A percentile compares a stretch with the other conserved stretches of the same genome.
phyloP scores from a whole-genome alignment of 2,113 vertebrate genomes.

The Leuciscus idus region DNA sequence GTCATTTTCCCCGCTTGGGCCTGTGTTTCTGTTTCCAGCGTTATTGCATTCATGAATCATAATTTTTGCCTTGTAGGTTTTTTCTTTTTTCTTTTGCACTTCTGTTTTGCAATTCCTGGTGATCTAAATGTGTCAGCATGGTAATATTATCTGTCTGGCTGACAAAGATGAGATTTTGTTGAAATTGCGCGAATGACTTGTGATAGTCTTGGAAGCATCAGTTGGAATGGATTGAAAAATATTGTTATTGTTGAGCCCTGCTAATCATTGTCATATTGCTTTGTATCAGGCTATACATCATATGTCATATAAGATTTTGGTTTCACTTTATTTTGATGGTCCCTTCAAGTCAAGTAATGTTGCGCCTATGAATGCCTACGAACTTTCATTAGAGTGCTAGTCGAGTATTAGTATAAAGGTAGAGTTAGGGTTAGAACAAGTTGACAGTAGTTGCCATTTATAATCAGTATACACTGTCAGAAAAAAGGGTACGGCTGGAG shows the following conservation, averaged over 20 bases:
- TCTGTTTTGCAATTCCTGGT: background rate
- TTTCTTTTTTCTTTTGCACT: background rate
- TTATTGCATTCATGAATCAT: background rate
- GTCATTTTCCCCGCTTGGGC: background rate
- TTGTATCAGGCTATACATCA: background rate
- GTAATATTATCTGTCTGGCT: background rate
- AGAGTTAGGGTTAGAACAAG: no score
- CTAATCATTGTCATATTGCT: background rate
- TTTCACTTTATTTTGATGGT: no score
- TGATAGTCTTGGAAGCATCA: background rate
- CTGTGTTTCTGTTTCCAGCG: background rate
- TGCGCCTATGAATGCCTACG: no score
- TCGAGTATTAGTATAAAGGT: no score
- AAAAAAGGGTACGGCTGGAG: no score
- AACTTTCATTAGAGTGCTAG: no score
- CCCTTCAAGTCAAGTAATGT: no score
- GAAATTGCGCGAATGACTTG: background rate
- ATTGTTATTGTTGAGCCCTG: background rate
- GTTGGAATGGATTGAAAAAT: background rate
- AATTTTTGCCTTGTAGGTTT: background rate
- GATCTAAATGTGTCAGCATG: background rate
- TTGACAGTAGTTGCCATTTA: no score
- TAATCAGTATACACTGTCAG: no score
- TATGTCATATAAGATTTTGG: background rate
- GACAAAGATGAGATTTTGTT: background rate